These are phyloP conservation scores for Eutrigla gurnardus DNA, from an alignment of 2,797 vertebrate genomes.

Conservation along the genomic window DNA sequence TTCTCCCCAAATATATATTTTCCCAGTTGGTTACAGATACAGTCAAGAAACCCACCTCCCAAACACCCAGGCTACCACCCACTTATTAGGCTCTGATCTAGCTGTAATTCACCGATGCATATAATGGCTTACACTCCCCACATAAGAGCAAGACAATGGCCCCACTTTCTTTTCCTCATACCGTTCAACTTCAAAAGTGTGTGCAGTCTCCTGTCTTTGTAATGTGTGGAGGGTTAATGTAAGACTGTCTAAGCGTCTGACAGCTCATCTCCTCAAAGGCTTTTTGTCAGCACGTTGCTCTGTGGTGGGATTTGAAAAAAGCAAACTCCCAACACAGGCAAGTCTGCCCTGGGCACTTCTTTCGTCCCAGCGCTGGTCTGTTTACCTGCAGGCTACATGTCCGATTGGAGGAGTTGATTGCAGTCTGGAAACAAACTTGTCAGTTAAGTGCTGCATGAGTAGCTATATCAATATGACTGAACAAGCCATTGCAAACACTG, in stretches of 20 bases:
- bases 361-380: conserved; percentile 45
- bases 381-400: conserved; percentile 54
- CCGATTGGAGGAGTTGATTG: conserved; percentile 26
- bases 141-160: background rate
- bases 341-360: conserved; percentile 42
- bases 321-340: conserved; percentile 44
- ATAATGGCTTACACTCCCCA: background rate
- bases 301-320: conserved; percentile 57
- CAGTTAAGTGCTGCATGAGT: background rate
- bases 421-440: conserved; percentile 19
- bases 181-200: conserved; percentile 27
- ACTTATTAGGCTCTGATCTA: background rate
- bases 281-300: conserved; percentile 56
- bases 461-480: conserved; percentile 7
- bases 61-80: conserved; percentile 1
- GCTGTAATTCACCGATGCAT: conserved; percentile 1
- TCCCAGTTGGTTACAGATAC: background rate
- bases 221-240: conserved; percentile 57
- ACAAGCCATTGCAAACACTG: background rate
- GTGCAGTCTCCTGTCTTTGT: conserved; percentile 26
- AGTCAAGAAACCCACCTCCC: background rate
- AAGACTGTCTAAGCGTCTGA: conserved; percentile 49
- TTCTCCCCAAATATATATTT: background rate
- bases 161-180: background rate
- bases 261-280: conserved; percentile 68